These are phyloP conservation scores for Thaleichthys pacificus DNA, from an alignment of 2,797 vertebrate species.

Conservation along the genomic window DNA sequence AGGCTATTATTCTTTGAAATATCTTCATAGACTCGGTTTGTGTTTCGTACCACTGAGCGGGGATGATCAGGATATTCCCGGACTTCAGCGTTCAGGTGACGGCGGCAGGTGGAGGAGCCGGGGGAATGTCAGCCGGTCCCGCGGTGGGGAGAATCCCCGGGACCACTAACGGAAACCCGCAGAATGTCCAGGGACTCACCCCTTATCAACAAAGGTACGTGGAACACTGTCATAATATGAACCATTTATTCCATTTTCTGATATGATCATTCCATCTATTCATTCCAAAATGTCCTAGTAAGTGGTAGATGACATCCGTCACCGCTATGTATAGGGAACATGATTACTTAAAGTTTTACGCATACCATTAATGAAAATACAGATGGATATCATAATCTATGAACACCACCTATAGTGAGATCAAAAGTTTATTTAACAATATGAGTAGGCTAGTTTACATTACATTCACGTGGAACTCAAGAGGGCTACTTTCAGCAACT, in stretches of 20 bases:
- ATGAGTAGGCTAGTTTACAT: background rate
- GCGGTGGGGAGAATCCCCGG: conserved; percentile 82
- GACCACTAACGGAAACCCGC: conserved; percentile 86
- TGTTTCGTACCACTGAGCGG: conserved; percentile 68
- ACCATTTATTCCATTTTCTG: background rate
- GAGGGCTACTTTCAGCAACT: too few relatives aligned
- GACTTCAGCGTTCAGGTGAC: conserved; percentile 99
- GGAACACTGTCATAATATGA: conserved; percentile 9
- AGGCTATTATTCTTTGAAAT: conserved; percentile 56
- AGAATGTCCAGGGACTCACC: conserved; percentile 90
- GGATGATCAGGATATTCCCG: conserved; percentile 96
- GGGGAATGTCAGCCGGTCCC: conserved; percentile 81
- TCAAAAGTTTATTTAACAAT: background rate
- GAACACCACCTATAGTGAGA: background rate
- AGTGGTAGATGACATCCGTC: background rate
- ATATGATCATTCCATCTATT: background rate
- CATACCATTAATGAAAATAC: background rate
- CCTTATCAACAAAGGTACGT: conserved; percentile 97
- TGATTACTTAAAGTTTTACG: background rate
- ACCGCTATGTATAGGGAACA: background rate
- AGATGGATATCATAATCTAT: background rate
- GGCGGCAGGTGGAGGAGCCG: conserved; percentile 81
- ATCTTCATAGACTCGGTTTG: conserved; percentile 66
- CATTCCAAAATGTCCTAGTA: background rate
- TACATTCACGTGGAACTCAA: background rate